These are phyloP conservation scores for Melinopterus prodromus DNA, from an alignment of 2,888 invertebrate species.

Conservation along the genomic window DNA sequence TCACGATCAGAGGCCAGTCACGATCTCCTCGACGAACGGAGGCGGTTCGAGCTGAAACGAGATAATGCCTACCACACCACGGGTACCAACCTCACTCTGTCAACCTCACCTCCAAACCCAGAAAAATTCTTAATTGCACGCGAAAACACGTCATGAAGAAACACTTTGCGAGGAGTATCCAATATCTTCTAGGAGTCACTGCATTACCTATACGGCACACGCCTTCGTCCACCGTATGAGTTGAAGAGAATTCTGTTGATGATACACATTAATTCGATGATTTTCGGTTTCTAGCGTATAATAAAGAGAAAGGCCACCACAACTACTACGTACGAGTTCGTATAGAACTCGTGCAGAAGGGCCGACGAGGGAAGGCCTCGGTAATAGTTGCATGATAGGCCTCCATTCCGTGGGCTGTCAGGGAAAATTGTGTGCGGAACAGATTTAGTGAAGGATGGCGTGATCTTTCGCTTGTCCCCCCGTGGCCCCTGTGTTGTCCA, in stretches of 20 bases:
- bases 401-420: constrained; percentile 55
- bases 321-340: no score
- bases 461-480: constrained; percentile 58
- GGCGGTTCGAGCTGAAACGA: constrained; percentile 41
- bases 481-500: constrained; percentile 46
- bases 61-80: constrained; percentile 35
- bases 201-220: no score
- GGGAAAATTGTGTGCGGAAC: constrained; percentile 54
- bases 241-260: no score
- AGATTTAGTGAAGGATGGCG: constrained; percentile 61
- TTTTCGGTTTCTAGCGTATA: no score
- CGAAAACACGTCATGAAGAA: not conserved
- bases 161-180: not conserved
- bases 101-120: constrained; percentile 15
- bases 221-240: no score
- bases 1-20: constrained; percentile 58
- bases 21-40: constrained; percentile 53
- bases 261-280: no score
- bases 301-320: no score
- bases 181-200: not conserved
- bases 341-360: no score
- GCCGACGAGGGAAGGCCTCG: not conserved
- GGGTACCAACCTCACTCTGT: constrained; percentile 31
- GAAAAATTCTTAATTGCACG: not conserved
- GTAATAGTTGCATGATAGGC: constrained; percentile 52